Percentiles rank a stretch among this genome's conserved stretches.
phyloP scores from a whole-genome alignment of 2,113 vertebrate species.

The Cephalopholis sonnerati region DNA sequence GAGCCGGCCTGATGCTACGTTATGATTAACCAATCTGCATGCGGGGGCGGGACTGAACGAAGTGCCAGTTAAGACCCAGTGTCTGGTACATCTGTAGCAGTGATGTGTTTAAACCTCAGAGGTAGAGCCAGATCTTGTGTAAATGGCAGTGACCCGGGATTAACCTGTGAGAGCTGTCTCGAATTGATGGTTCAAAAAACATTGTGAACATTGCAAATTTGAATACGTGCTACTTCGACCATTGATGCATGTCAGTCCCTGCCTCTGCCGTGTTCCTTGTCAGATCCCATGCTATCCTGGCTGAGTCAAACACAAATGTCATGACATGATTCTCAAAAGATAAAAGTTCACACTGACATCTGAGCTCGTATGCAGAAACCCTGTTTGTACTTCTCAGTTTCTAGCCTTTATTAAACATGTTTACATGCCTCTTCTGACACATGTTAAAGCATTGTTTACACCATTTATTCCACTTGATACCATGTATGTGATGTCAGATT shows the following conservation, averaged over 20 bases:
- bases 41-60: no score
- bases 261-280: neutral
- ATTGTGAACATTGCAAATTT: neutral
- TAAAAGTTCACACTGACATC: neutral
- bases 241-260: slow-evolving; percentile 1
- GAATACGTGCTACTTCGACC: neutral
- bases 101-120: neutral
- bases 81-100: neutral
- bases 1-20: no score
- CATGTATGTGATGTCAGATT: neutral
- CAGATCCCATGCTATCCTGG: neutral
- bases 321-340: slow-evolving; percentile 7
- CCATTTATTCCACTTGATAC: neutral
- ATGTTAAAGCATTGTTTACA: neutral
- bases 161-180: neutral
- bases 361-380: neutral
- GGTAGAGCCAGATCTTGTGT: neutral
- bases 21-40: no score
- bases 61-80: no score
- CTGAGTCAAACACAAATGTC: slow-evolving; percentile 17
- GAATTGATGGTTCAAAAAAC: neutral
- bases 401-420: neutral
- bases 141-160: neutral
- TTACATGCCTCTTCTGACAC: neutral
- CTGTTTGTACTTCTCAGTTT: neutral